Conservation (phyloP, 2,797 vertebrate genomes). For the Antrozous pallidus region DNA sequence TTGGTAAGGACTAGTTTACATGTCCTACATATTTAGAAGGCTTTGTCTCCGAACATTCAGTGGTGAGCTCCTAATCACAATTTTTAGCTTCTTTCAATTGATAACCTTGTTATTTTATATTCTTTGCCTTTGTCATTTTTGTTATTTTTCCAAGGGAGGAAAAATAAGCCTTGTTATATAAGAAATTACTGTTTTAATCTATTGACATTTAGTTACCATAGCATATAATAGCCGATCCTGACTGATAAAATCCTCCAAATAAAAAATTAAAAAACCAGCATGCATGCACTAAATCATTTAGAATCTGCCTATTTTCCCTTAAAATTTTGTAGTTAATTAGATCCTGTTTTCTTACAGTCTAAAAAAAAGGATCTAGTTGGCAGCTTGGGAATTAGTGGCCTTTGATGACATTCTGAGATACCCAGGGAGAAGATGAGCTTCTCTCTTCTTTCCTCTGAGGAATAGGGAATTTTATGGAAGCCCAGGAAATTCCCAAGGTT, state of each 20-base stretch:
- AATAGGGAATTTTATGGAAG: slow-evolving; percentile 33
- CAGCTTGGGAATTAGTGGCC: not conserved
- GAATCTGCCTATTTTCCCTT: not conserved
- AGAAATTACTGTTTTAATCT: not conserved
- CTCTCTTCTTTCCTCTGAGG: slow-evolving; percentile 27
- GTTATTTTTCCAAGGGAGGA: not conserved
- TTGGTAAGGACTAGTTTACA: not conserved
- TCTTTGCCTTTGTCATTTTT: not conserved
- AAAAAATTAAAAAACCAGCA: not conserved
- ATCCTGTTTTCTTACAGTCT: not conserved
- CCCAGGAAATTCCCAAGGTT: not conserved
- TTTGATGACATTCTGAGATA: slow-evolving; percentile 1
- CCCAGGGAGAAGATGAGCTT: not conserved
- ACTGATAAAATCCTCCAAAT: not conserved
- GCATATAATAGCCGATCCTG: not conserved
- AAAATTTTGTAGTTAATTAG: not conserved
- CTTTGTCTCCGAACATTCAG: not conserved
- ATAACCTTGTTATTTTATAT: not conserved
- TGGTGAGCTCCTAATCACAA: not conserved
- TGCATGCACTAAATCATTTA: not conserved
- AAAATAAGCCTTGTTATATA: not conserved
- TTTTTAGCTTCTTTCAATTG: slow-evolving; percentile 30
- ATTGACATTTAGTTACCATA: not conserved
- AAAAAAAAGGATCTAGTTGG: not conserved
- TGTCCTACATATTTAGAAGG: not conserved